A percentile compares a stretch with the other conserved stretches of the same genome.
These are phyloP conservation scores for Malurus splendens DNA, from an alignment of 2,797 vertebrate species.

Conservation along the genomic window DNA sequence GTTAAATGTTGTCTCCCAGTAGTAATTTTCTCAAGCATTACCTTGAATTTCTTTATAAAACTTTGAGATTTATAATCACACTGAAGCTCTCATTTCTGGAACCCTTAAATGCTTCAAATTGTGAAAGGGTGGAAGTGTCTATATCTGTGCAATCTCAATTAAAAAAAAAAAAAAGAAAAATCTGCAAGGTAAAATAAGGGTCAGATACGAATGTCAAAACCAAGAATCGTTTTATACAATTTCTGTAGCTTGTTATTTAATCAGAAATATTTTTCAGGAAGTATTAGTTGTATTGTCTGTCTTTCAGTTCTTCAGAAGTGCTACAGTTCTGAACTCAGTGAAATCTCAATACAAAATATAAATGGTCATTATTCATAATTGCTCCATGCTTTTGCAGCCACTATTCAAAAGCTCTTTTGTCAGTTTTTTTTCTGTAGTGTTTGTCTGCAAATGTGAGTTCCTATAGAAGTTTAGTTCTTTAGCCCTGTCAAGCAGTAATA, in stretches of 20 bases:
- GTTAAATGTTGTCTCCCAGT: not conserved
- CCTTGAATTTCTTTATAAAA: not conserved
- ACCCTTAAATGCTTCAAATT: not conserved
- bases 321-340: not conserved
- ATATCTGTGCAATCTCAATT: not conserved
- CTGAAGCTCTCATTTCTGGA: not conserved
- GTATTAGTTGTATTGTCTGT: not conserved
- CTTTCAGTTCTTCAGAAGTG: not conserved
- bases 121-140: not conserved
- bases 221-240: not conserved
- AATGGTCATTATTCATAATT: not conserved
- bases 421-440: not conserved
- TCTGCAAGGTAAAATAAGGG: not conserved
- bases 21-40: not conserved
- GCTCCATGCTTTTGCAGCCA: not conserved
- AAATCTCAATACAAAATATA: not conserved
- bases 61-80: not conserved
- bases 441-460: not conserved
- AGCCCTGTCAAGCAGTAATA: not conserved
- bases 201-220: not conserved
- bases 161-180: not conserved
- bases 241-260: not conserved
- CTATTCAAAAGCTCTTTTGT: constrained; percentile 34
- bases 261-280: not conserved
- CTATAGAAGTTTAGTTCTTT: not conserved